Conservation (phyloP, 1,140 invertebrate species). For the Ganaspis sp. region DNA sequence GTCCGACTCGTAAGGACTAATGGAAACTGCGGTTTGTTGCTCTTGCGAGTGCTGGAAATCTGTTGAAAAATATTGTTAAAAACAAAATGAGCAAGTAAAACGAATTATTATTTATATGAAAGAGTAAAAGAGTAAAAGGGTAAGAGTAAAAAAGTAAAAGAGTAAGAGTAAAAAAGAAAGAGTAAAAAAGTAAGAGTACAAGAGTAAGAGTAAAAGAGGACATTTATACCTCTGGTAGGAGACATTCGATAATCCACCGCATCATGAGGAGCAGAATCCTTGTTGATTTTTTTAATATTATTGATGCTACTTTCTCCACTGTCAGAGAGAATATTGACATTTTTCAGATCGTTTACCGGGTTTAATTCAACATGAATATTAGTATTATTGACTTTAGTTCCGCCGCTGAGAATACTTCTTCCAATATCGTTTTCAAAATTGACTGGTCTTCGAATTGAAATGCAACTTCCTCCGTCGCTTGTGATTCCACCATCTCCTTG, state of each 20-base stretch:
- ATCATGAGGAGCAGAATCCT: constrained; percentile 47
- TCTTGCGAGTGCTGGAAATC: constrained; percentile 40
- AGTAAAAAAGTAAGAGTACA: too few species aligned
- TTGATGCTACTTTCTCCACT: constrained; percentile 72
- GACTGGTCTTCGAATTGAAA: constrained; percentile 73
- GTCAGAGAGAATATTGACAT: constrained; percentile 81
- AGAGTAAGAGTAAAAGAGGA: too few species aligned
- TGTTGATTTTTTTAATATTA: constrained; percentile 62
- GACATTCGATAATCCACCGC: constrained; percentile 45
- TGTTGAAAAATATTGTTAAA: background rate
- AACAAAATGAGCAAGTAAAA: too few species aligned
- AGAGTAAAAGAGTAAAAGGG: too few species aligned
- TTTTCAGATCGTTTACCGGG: constrained; percentile 77
- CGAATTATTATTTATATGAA: too few species aligned
- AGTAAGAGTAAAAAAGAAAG: too few species aligned
- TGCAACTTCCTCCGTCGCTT: constrained; percentile 75
- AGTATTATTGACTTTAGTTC: constrained; percentile 86
- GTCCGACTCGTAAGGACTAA: constrained; percentile 66
- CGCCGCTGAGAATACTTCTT: constrained; percentile 81
- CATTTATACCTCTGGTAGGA: constrained; percentile 46
- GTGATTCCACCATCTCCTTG: constrained; percentile 80
- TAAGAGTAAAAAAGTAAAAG: too few species aligned
- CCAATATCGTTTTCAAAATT: constrained; percentile 78
- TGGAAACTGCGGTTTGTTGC: constrained; percentile 57
- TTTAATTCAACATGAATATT: constrained; percentile 84